Conservation (phyloP, 2,888 invertebrate genomes). For the Busseola fusca region DNA sequence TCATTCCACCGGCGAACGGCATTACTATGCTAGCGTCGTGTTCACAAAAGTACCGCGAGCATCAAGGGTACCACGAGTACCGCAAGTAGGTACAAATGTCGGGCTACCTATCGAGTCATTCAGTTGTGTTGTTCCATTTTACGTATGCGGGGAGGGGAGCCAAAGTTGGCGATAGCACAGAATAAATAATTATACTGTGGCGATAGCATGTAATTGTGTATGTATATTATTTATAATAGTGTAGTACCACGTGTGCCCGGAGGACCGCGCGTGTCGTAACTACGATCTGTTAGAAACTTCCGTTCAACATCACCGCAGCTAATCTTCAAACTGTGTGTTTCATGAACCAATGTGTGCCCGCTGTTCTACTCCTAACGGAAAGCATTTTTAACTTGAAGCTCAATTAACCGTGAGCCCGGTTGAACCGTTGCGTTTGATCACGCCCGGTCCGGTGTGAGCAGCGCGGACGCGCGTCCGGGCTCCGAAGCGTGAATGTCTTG, state of each 20-base stretch:
- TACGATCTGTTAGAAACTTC: neutral
- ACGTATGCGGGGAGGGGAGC: neutral
- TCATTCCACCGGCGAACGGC: constrained; percentile 4
- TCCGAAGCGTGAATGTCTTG: constrained; percentile 6
- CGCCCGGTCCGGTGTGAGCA: too few relatives aligned
- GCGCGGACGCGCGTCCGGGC: neutral
- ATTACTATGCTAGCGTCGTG: constrained; percentile 41
- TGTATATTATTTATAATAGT: neutral
- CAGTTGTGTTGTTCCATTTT: constrained; percentile 29
- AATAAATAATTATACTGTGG: too few relatives aligned
- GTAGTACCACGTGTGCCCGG: neutral
- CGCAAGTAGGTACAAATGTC: neutral
- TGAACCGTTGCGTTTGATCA: constrained; percentile 19
- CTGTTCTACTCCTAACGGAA: neutral
- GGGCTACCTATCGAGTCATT: neutral
- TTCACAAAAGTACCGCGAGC: neutral
- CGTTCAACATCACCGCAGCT: neutral
- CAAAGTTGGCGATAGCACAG: constrained; percentile 31
- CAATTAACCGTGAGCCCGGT: constrained; percentile 4
- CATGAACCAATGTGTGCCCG: neutral
- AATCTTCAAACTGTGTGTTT: neutral
- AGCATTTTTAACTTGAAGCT: constrained; percentile 19
- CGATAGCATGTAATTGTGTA: constrained; percentile 13
- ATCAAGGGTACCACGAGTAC: neutral
- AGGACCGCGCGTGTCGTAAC: neutral